Conservation (phyloP, 2,113 vertebrate species). For the Coturnix japonica region DNA sequence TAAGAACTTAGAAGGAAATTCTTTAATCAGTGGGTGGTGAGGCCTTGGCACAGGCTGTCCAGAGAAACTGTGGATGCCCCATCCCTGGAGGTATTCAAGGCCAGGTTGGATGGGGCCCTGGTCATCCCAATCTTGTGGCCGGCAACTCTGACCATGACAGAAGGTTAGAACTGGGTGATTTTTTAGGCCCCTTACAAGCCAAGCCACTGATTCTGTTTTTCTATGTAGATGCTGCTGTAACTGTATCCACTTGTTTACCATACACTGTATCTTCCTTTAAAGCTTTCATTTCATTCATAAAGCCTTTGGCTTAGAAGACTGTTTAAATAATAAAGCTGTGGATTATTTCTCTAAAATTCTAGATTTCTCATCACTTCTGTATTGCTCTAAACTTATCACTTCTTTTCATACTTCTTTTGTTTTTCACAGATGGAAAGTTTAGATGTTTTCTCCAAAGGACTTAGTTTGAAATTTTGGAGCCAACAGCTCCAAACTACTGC, state of each 20-base stretch:
- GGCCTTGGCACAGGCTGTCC: neutral
- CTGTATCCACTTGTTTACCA: neutral
- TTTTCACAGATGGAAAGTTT: neutral
- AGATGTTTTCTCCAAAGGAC: neutral
- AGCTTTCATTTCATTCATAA: neutral
- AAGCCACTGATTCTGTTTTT: neutral
- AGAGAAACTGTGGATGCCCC: neutral
- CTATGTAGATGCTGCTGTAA: accelerated
- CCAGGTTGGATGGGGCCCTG: neutral
- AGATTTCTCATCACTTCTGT: neutral
- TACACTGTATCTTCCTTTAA: neutral
- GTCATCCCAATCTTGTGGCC: neutral
- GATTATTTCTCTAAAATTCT: neutral
- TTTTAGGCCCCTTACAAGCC: neutral
- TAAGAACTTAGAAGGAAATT: neutral
- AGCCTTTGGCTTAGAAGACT: neutral
- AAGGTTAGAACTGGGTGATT: neutral
- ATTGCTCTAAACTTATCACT: neutral
- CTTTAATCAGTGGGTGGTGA: neutral
- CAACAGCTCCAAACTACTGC: neutral
- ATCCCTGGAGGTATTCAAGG: neutral
- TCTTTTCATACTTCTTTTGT: neutral
- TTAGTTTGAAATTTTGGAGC: neutral
- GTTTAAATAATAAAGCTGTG: neutral
- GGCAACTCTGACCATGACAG: no score